phyloP scores from a whole-genome alignment of 2,797 vertebrate genomes.

The Tiaroga cobitis region DNA sequence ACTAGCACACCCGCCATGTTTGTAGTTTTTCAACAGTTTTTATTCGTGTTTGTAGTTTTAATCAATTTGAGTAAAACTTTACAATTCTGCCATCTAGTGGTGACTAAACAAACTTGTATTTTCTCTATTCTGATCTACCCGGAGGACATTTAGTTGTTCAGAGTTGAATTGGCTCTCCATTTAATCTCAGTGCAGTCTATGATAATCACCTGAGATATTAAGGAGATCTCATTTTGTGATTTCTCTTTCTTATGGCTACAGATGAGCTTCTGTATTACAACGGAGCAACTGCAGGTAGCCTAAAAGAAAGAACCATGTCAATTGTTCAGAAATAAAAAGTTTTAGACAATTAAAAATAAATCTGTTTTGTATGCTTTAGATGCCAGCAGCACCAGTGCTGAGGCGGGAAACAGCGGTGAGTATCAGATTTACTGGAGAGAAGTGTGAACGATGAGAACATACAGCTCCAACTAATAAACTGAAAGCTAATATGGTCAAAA shows the following conservation, averaged over 20 bases:
- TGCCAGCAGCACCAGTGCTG: conserved; percentile 72
- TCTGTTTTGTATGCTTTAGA: conserved; percentile 59
- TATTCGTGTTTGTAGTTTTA: neutral
- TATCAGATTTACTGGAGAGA: conserved; percentile 2
- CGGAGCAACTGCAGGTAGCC: conserved; percentile 65
- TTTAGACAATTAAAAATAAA: neutral
- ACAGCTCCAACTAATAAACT: neutral
- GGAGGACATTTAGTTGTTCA: neutral
- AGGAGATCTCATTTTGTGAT: neutral
- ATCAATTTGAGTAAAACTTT: neutral
- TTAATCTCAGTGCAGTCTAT: too few species aligned
- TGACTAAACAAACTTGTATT: neutral
- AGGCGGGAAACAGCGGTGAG: conserved; percentile 67
- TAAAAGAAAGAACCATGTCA: conserved; percentile 6
- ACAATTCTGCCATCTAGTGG: conserved; percentile 64
- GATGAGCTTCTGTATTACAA: conserved; percentile 64
- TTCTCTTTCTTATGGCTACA: conserved; percentile 51
- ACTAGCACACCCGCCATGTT: neutral
- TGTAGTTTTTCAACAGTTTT: neutral
- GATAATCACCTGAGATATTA: too few species aligned
- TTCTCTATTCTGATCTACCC: neutral
- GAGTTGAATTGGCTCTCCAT: neutral
- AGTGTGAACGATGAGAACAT: neutral
- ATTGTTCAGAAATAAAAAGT: neutral
- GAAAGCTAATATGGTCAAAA: neutral